These are phyloP conservation scores for Phataginus tetradactyla DNA, from an alignment of 2,797 vertebrate species.

Conservation along the genomic window DNA sequence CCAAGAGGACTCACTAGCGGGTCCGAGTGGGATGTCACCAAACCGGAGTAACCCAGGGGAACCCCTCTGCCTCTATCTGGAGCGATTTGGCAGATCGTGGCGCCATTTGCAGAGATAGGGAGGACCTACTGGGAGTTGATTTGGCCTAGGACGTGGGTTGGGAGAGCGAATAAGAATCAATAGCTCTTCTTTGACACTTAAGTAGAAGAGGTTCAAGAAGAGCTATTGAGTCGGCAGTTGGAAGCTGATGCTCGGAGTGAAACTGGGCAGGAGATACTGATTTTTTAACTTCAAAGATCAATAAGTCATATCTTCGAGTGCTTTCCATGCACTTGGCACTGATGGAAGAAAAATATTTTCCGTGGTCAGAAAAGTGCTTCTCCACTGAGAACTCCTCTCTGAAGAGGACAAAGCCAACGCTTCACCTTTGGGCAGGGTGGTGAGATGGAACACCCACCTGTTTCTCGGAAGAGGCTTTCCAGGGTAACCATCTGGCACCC, in stretches of 20 bases:
- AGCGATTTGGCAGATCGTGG: not conserved
- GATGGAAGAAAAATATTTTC: not conserved
- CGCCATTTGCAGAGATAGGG: not conserved
- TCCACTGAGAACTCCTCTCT: not conserved
- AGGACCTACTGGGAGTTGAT: not conserved
- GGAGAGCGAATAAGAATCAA: not conserved
- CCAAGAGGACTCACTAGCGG: not conserved
- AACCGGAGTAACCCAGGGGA: not conserved
- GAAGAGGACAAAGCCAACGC: not conserved
- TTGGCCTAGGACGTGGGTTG: not conserved
- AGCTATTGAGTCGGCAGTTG: not conserved
- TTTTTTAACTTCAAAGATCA: constrained; percentile 16
- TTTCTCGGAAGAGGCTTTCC: constrained; percentile 33
- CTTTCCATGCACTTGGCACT: not conserved
- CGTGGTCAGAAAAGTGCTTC: not conserved
- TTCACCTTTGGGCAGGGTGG: not conserved
- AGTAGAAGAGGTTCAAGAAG: not conserved
- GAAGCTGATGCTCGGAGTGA: not conserved
- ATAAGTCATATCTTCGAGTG: not conserved
- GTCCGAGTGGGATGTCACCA: not conserved
- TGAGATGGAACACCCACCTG: not conserved
- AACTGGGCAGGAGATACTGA: not conserved
- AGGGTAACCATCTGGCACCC: not conserved
- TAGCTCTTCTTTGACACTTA: not conserved
- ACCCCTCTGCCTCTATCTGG: not conserved